Percentiles rank a stretch among this genome's conserved stretches.
These are phyloP conservation scores for Girardinichthys multiradiatus DNA, from an alignment of 2,113 vertebrate species.

Conservation along the genomic window DNA sequence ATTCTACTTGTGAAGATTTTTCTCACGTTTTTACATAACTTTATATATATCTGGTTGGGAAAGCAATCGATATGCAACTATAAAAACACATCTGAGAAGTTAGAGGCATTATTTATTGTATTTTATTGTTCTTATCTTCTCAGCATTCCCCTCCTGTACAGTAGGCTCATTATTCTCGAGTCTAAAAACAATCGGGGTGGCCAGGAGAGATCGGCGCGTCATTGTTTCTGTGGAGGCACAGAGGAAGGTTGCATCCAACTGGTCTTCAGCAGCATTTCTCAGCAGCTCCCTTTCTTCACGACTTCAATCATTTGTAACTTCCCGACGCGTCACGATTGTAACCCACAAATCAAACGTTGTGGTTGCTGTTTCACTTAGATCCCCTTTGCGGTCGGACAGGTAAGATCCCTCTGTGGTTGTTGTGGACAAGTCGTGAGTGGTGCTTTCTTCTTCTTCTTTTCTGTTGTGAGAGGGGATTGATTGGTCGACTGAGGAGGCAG, in stretches of 20 bases:
- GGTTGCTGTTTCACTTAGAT: constrained; percentile 1
- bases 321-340: not conserved
- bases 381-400: not conserved
- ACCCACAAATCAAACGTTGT: not conserved
- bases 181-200: constrained; percentile 36
- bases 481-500: constrained; percentile 13
- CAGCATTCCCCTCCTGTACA: not conserved
- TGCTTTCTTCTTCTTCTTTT: not conserved
- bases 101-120: constrained; percentile 9
- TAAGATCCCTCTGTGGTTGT: constrained; percentile 16
- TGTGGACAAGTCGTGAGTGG: constrained; percentile 29
- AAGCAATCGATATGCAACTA: not conserved
- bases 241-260: constrained; percentile 10
- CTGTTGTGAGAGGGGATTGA: constrained; percentile 4
- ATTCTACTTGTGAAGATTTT: constrained; percentile 2
- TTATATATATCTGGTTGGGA: not conserved
- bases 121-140: not conserved
- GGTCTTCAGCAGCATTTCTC: constrained; percentile 18
- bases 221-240: constrained; percentile 36
- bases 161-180: not conserved
- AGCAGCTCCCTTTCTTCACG: constrained; percentile 14
- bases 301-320: constrained; percentile 47
- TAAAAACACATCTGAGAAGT: constrained; percentile 17
- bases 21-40: not conserved
- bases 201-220: constrained; percentile 39